phyloP scores from a whole-genome alignment of 2,888 invertebrate species.

The Steinernema carpocapsae region DNA sequence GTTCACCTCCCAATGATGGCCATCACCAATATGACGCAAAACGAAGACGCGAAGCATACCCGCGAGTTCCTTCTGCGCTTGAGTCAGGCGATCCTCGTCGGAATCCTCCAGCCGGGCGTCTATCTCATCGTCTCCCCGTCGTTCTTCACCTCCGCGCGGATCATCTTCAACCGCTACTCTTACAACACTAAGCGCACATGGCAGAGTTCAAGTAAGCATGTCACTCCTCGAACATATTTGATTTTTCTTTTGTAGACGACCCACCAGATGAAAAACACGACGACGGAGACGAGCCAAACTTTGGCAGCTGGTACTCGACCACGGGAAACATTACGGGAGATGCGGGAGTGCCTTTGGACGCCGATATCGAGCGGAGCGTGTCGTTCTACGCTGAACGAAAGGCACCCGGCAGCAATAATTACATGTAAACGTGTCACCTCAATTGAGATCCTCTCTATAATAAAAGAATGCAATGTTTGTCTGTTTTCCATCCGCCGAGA shows the following conservation, averaged over 20 bases:
- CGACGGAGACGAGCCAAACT: slow-evolving; percentile 36
- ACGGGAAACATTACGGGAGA: slow-evolving; percentile 45
- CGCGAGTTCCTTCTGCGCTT: slow-evolving; percentile 39
- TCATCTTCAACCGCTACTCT: slow-evolving; percentile 37
- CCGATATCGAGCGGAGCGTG: slow-evolving; percentile 44
- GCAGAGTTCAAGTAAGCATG: slow-evolving; percentile 46
- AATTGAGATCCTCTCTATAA: slow-evolving; percentile 36
- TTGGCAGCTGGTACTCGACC: slow-evolving; percentile 45
- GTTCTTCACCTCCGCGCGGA: slow-evolving; percentile 7
- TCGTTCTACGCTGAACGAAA: slow-evolving; percentile 47
- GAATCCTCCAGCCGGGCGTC: slow-evolving; percentile 37
- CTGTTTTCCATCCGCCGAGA: no score
- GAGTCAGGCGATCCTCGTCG: slow-evolving; percentile 37
- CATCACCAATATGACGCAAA: slow-evolving; percentile 35
- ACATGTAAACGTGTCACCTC: neutral
- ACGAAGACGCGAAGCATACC: neutral
- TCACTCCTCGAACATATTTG: neutral
- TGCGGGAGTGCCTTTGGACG: slow-evolving; percentile 47
- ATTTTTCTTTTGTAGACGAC: slow-evolving; percentile 44
- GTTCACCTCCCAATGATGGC: slow-evolving; percentile 41
- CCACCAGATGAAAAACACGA: slow-evolving; percentile 41
- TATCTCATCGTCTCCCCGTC: slow-evolving; percentile 37
- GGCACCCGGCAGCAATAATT: slow-evolving; percentile 5
- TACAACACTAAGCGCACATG: slow-evolving; percentile 44
- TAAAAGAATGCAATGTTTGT: no score